These are phyloP conservation scores for Sus cebifrons DNA, from an alignment of 2,797 vertebrate genomes.

Conservation along the genomic window DNA sequence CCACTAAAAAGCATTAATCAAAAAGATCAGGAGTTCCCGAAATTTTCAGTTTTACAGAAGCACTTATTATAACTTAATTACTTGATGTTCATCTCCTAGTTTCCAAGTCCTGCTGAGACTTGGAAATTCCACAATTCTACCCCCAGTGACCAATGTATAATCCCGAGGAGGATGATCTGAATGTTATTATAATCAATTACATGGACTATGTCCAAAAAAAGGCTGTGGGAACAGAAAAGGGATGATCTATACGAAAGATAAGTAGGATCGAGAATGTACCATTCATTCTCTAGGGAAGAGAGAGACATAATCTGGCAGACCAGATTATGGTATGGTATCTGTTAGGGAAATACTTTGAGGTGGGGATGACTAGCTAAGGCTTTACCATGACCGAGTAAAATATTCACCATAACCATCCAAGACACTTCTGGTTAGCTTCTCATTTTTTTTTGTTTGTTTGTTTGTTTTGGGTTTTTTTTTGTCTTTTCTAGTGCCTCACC, in stretches of 20 bases:
- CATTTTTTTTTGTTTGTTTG: too few relatives aligned
- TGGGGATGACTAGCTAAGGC: not conserved
- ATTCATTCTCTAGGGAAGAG: not conserved
- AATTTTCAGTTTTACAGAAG: constrained; percentile 52
- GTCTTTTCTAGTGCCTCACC: too few relatives aligned
- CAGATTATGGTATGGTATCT: not conserved
- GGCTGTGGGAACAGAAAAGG: not conserved
- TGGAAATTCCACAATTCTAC: constrained; percentile 54
- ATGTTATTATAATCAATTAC: not conserved
- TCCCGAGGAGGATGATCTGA: not conserved
- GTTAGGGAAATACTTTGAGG: not conserved
- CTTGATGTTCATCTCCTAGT: not conserved
- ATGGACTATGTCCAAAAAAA: not conserved
- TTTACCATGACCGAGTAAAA: constrained; percentile 43
- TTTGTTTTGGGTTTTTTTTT: too few relatives aligned
- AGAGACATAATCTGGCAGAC: not conserved
- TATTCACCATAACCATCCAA: constrained; percentile 1
- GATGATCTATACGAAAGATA: constrained; percentile 8
- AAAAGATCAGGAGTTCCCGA: constrained; percentile 19
- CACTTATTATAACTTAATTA: constrained; percentile 34
- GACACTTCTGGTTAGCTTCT: constrained; percentile 54
- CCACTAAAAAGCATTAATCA: constrained; percentile 65
- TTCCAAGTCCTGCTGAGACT: constrained; percentile 16
- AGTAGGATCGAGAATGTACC: not conserved
- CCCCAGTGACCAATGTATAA: not conserved